These are phyloP conservation scores for Ditylenchus dipsaci DNA, from an alignment of 1,140 invertebrate species.

Conservation along the genomic window DNA sequence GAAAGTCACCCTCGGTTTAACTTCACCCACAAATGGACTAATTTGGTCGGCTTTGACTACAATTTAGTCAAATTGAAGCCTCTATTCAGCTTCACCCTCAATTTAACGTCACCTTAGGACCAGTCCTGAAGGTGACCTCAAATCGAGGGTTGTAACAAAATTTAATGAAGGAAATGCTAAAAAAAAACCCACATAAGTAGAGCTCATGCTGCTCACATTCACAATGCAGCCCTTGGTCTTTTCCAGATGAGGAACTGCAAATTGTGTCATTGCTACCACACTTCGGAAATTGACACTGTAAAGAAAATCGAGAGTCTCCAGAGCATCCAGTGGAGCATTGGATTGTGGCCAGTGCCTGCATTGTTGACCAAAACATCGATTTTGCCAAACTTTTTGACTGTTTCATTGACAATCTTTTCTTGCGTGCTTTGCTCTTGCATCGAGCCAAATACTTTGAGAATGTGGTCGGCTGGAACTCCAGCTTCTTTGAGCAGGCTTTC, in stretches of 20 bases:
- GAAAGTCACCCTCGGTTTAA: too few relatives aligned
- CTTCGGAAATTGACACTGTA: constrained; percentile 25
- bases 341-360: neutral
- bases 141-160: too few relatives aligned
- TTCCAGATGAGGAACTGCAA: constrained; percentile 40
- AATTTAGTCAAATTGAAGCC: too few relatives aligned
- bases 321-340: constrained; percentile 8
- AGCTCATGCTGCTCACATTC: constrained; percentile 27
- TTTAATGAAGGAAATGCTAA: too few relatives aligned
- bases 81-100: too few relatives aligned
- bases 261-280: constrained; percentile 29
- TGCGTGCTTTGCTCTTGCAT: constrained; percentile 20
- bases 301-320: constrained; percentile 30
- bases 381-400: constrained; percentile 28
- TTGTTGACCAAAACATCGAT: constrained; percentile 29
- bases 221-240: constrained; percentile 41
- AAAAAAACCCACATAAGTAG: too few relatives aligned
- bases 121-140: too few relatives aligned
- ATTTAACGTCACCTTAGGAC: too few relatives aligned
- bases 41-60: too few relatives aligned
- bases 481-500: constrained; percentile 16
- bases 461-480: constrained; percentile 13
- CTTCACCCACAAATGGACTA: too few relatives aligned
- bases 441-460: constrained; percentile 26
- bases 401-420: constrained; percentile 23